Evolutionary conservation across 2,888 invertebrate genomes (phyloP).

Genomic region (Philereme transversata): DNA sequence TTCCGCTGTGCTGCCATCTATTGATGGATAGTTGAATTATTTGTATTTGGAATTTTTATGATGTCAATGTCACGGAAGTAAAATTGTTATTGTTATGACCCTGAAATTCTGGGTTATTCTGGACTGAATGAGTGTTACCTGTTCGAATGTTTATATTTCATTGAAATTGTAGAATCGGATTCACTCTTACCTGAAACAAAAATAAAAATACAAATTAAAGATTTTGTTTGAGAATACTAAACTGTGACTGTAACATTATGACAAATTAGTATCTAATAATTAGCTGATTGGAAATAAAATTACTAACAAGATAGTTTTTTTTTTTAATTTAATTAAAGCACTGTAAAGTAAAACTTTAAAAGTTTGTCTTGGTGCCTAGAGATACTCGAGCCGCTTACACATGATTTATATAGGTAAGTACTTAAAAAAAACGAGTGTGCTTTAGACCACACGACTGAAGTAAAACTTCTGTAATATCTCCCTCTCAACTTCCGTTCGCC

Average conservation of each 20-base stretch:
- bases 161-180: neutral
- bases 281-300: constrained; percentile 3
- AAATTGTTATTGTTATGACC: constrained; percentile 40
- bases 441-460: no score
- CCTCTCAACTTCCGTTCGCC: no score
- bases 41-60: constrained; percentile 35
- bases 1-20: constrained; percentile 64
- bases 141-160: constrained; percentile 1
- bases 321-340: no score
- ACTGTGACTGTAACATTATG: no score
- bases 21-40: constrained; percentile 62
- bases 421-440: no score
- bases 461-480: no score
- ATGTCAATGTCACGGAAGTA: constrained; percentile 35
- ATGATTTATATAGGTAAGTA: no score
- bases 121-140: constrained; percentile 36
- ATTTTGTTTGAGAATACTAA: neutral
- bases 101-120: constrained; percentile 37
- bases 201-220: neutral
- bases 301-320: no score
- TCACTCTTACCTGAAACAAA: constrained; percentile 16
- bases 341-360: no score
- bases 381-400: no score
- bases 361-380: no score
- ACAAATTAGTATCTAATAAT: no score